These are phyloP conservation scores for Diadophis punctatus DNA, from an alignment of 2,113 vertebrate genomes.

Conservation along the genomic window DNA sequence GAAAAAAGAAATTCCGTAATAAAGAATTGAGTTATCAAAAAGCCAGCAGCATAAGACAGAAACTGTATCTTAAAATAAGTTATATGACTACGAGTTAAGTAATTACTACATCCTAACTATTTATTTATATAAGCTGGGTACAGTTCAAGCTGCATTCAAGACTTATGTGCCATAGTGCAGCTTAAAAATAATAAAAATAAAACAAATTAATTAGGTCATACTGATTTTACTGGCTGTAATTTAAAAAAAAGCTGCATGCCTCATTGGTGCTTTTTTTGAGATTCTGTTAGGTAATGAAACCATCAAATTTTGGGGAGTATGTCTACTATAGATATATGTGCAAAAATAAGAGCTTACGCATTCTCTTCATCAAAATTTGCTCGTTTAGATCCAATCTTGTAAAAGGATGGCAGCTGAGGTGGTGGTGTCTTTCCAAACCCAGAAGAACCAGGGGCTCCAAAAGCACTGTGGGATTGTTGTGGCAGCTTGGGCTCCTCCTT, in stretches of 20 bases:
- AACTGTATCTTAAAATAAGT: neutral
- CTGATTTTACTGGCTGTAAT: neutral
- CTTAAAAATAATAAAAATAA: neutral
- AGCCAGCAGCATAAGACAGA: accelerated
- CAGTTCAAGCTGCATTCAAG: neutral
- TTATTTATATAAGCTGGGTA: neutral
- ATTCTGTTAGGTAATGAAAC: neutral
- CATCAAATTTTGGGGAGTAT: neutral
- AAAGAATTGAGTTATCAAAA: neutral
- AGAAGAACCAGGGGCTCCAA: constrained; percentile 77
- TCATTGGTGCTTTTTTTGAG: neutral
- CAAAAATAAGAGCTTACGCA: constrained; percentile 71
- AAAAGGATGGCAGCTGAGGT: constrained; percentile 94
- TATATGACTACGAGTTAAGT: neutral
- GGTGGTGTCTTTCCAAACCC: constrained; percentile 78
- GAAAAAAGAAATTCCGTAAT: neutral
- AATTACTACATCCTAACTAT: neutral
- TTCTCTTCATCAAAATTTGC: constrained; percentile 98
- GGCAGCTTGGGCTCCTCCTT: constrained; percentile 86
- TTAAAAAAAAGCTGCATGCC: neutral
- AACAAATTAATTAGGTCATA: neutral
- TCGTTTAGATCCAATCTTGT: constrained; percentile 96
- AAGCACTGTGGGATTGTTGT: constrained; percentile 81
- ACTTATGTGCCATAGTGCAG: neutral
- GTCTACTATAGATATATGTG: neutral